These are phyloP conservation scores for Plestiodon gilberti DNA, from an alignment of 2,113 vertebrate genomes.

Conservation along the genomic window DNA sequence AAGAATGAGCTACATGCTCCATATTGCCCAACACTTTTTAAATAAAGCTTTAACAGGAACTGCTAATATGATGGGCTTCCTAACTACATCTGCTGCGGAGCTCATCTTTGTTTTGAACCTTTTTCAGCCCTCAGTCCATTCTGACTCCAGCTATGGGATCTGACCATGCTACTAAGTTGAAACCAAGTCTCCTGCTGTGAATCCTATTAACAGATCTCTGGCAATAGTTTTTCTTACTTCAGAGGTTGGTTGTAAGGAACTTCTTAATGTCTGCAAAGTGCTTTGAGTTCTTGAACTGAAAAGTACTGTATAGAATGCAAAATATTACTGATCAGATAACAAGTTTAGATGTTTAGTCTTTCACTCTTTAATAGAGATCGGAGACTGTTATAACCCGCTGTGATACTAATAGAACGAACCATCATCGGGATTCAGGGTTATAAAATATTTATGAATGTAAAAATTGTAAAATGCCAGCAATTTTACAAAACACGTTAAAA, in stretches of 20 bases:
- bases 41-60: background rate
- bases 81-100: background rate
- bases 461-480: too few relatives aligned
- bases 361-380: too few relatives aligned
- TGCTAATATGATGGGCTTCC: background rate
- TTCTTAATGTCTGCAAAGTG: background rate
- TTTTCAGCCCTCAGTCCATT: background rate
- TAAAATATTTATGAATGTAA: too few relatives aligned
- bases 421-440: too few relatives aligned
- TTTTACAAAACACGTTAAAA: too few relatives aligned
- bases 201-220: background rate
- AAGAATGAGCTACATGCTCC: background rate
- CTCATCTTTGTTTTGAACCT: background rate
- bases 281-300: conserved; percentile 33
- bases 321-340: conserved; percentile 3
- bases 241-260: background rate
- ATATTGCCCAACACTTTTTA: background rate
- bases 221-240: conserved; percentile 4
- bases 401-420: too few relatives aligned
- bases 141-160: background rate
- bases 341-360: conserved; percentile 36
- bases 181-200: conserved; percentile 11
- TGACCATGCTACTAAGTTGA: background rate
- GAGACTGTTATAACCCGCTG: too few relatives aligned
- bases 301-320: background rate